A percentile compares a stretch with the other conserved stretches of the same genome.
These are phyloP conservation scores for Lateolabrax maculatus DNA, from an alignment of 2,797 vertebrate species.

Conservation along the genomic window DNA sequence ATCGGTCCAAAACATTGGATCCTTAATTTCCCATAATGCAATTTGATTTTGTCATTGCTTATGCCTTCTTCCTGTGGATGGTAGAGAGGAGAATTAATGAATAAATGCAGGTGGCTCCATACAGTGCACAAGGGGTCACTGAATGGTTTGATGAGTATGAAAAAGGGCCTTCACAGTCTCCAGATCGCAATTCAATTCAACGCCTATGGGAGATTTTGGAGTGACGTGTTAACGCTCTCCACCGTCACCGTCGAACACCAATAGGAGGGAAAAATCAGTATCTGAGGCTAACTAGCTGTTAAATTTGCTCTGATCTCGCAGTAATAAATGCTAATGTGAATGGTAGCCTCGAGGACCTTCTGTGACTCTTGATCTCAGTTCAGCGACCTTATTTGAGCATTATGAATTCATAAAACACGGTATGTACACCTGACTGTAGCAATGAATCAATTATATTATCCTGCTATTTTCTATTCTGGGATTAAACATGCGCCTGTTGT, in stretches of 20 bases:
- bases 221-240: background rate
- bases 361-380: constrained; percentile 50
- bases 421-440: background rate
- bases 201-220: background rate
- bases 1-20: background rate
- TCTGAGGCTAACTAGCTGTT: constrained; percentile 6
- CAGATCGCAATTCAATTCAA: background rate
- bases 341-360: constrained; percentile 18
- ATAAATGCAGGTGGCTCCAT: background rate
- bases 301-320: constrained; percentile 29
- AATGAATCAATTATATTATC: constrained; percentile 37
- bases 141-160: constrained; percentile 1
- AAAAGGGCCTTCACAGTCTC: constrained; percentile 3
- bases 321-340: constrained; percentile 51
- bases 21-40: background rate
- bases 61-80: background rate
- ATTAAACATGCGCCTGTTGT: constrained; percentile 23
- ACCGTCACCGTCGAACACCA: background rate
- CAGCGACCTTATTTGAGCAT: constrained; percentile 15
- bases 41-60: background rate
- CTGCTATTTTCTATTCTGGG: constrained; percentile 44
- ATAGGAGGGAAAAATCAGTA: too few species aligned
- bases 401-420: constrained; percentile 23
- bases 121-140: background rate
- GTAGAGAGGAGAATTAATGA: background rate